These are phyloP conservation scores for Drosophila lacteicornis DNA, from an alignment of 1,140 invertebrate species.

Conservation along the genomic window DNA sequence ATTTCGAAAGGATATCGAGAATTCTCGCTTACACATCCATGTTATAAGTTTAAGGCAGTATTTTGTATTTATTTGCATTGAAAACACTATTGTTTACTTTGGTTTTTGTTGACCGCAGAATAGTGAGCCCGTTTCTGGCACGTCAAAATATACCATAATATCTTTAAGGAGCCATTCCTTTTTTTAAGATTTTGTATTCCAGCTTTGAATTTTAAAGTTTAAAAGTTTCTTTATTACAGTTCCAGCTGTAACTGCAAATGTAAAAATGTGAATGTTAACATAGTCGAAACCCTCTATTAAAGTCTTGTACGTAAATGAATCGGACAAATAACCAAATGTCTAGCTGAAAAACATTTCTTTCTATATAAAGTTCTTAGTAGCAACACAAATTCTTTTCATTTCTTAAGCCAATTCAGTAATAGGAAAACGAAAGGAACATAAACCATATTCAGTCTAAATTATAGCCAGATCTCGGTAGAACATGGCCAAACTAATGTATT, in stretches of 20 bases:
- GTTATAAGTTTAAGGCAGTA: background rate
- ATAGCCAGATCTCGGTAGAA: background rate
- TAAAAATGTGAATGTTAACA: no score
- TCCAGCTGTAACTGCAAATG: no score
- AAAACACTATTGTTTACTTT: background rate
- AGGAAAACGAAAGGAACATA: background rate
- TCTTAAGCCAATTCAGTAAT: background rate
- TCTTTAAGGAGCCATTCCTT: no score
- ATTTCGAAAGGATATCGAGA: background rate
- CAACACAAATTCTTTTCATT: background rate
- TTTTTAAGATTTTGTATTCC: no score
- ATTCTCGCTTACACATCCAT: background rate
- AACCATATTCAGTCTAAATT: background rate
- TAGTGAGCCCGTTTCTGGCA: background rate
- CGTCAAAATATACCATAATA: background rate
- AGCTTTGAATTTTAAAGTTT: no score
- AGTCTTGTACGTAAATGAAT: no score
- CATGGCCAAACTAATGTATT: background rate
- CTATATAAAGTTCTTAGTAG: background rate
- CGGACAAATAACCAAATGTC: no score
- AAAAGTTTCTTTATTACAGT: no score
- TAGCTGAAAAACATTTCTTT: no score
- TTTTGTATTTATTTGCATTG: background rate
- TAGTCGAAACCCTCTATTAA: no score
- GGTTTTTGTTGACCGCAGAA: background rate